Percentiles rank a stretch among this genome's conserved stretches.
Conservation (phyloP, 2,797 vertebrate species). For the Pelobates cultripes region DNA sequence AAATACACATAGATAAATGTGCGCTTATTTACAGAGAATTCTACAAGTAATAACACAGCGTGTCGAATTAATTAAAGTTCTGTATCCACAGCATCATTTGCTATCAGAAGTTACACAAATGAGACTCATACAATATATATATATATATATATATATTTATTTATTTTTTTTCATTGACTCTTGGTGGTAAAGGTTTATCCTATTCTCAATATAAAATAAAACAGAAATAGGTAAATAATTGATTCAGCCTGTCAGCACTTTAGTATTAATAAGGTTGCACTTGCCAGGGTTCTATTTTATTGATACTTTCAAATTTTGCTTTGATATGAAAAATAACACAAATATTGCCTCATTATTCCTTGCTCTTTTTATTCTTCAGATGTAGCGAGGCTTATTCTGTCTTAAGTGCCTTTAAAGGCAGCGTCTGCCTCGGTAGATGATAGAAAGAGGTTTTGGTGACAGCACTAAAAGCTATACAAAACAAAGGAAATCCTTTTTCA, state of each 20-base stretch:
- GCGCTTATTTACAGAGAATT: neutral
- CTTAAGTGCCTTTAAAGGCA: slow-evolving; percentile 60
- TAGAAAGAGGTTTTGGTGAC: slow-evolving; percentile 53
- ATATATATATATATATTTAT: neutral
- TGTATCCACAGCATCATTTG: neutral
- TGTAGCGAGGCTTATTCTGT: slow-evolving; percentile 41
- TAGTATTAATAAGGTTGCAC: slow-evolving; percentile 60
- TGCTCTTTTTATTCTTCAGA: slow-evolving; percentile 54
- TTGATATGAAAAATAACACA: slow-evolving; percentile 65
- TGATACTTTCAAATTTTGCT: slow-evolving; percentile 63
- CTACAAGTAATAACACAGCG: neutral
- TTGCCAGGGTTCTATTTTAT: slow-evolving; percentile 57
- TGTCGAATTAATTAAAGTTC: neutral
- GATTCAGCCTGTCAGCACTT: slow-evolving; percentile 56
- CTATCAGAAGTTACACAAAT: neutral
- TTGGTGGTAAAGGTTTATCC: slow-evolving; percentile 49
- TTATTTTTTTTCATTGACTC: slow-evolving; percentile 23
- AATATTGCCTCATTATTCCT: slow-evolving; percentile 65
- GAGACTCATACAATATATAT: too few relatives aligned
- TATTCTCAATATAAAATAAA: slow-evolving; percentile 57
- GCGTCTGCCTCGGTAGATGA: slow-evolving; percentile 39
- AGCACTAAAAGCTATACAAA: slow-evolving; percentile 46
- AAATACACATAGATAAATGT: too few relatives aligned
- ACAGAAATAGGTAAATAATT: slow-evolving; percentile 55
- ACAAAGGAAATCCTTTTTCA: slow-evolving; percentile 58